Evolutionary conservation across 2,888 invertebrate species (phyloP).

Genomic region (Venustoraphidia nigricollis): DNA sequence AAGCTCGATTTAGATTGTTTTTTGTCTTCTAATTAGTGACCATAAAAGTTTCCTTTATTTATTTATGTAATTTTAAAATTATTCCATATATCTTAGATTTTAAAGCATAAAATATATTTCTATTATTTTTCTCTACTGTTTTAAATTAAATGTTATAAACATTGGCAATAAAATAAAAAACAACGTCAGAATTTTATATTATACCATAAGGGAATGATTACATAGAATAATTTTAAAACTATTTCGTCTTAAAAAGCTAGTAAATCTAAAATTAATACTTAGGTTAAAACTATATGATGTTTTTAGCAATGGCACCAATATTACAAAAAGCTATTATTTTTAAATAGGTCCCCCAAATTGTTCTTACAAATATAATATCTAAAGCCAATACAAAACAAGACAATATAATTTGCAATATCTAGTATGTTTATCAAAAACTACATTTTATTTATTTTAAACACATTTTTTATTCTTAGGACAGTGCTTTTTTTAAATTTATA

Average conservation of each 20-base stretch:
- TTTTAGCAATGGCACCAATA: slow-evolving; percentile 11
- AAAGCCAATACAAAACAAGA: slow-evolving; percentile 5
- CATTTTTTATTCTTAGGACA: too few species aligned
- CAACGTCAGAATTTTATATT: neutral
- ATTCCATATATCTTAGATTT: too few species aligned
- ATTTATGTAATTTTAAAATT: too few species aligned
- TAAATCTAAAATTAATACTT: too few species aligned
- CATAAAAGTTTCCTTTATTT: too few species aligned
- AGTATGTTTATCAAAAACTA: slow-evolving; percentile 8
- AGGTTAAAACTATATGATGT: neutral
- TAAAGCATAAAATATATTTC: too few species aligned
- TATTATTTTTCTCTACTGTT: neutral
- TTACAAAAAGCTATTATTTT: slow-evolving; percentile 16
- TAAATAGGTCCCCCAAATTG: slow-evolving; percentile 22
- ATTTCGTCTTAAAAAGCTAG: too few species aligned
- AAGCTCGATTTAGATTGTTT: too few species aligned
- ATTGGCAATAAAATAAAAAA: neutral
- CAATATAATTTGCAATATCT: slow-evolving; percentile 8
- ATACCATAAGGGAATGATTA: neutral
- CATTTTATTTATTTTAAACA: slow-evolving; percentile 7
- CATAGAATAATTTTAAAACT: neutral
- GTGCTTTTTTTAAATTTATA: too few species aligned
- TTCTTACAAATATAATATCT: slow-evolving; percentile 19
- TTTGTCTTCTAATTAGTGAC: too few species aligned
- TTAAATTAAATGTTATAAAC: neutral